Percentiles rank a stretch among this genome's conserved stretches.
Evolutionary conservation across 2,888 invertebrate genomes (phyloP).

Genomic region (Thymelicus lineola): DNA sequence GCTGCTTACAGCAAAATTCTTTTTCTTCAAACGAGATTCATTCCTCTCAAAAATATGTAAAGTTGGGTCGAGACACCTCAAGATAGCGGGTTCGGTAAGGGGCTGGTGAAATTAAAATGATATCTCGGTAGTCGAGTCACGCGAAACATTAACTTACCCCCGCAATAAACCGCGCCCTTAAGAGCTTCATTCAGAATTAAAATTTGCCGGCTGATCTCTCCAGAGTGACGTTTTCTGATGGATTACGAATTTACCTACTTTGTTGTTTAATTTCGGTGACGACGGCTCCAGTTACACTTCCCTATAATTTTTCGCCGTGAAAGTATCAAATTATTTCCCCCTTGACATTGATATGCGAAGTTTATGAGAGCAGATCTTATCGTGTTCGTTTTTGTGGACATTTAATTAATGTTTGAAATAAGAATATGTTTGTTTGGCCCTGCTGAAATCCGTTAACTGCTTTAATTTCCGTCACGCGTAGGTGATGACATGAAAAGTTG

Average conservation of each 20-base stretch:
- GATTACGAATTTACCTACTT: conserved; percentile 71
- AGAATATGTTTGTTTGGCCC: conserved; percentile 12
- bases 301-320: conserved; percentile 44
- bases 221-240: conserved; percentile 73
- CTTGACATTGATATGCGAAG: conserved; percentile 34
- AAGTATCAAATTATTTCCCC: conserved; percentile 36
- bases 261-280: conserved; percentile 49
- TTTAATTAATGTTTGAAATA: conserved; percentile 26
- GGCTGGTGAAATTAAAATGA: conserved; percentile 80
- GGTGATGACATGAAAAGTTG: conserved; percentile 8
- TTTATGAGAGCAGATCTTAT: conserved; percentile 19
- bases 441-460: not conserved
- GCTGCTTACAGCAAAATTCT: conserved; percentile 76
- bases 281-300: conserved; percentile 47
- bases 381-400: conserved; percentile 15
- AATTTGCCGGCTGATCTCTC: conserved; percentile 81
- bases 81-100: conserved; percentile 57
- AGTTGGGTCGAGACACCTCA: conserved; percentile 67
- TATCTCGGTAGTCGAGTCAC: conserved; percentile 82
- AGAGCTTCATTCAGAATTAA: conserved; percentile 81
- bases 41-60: conserved; percentile 80
- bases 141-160: conserved; percentile 81
- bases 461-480: not conserved
- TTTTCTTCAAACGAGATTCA: conserved; percentile 81
- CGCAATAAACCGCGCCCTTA: conserved; percentile 80